These are phyloP conservation scores for Erethizon dorsatum DNA, from an alignment of 2,797 vertebrate genomes.

Conservation along the genomic window DNA sequence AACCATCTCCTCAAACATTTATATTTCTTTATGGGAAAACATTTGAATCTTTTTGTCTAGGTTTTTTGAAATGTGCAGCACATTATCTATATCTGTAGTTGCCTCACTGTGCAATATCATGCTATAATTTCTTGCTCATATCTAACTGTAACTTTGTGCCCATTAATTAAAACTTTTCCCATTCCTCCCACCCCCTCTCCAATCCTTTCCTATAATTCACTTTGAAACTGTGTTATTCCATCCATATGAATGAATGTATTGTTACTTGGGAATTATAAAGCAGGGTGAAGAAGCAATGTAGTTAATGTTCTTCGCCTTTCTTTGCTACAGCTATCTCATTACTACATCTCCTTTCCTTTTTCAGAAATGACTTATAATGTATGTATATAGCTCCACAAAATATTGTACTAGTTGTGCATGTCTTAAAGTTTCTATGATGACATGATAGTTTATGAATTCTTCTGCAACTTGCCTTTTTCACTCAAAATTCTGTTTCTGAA, in stretches of 20 bases:
- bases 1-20: not conserved
- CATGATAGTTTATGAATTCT: not conserved
- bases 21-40: not conserved
- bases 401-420: not conserved
- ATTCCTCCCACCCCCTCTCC: fast-evolving
- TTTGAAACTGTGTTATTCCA: not conserved
- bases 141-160: not conserved
- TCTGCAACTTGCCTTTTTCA: not conserved
- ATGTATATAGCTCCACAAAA: not conserved
- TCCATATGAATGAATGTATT: not conserved
- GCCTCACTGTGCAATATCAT: not conserved
- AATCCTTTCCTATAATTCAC: not conserved
- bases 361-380: not conserved
- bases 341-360: not conserved
- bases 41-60: not conserved
- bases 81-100: not conserved
- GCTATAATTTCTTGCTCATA: not conserved
- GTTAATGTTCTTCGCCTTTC: not conserved
- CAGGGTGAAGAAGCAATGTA: not conserved
- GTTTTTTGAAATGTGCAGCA: not conserved
- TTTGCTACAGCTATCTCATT: too few relatives aligned
- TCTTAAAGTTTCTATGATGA: not conserved
- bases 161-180: not conserved
- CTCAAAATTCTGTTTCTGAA: not conserved
- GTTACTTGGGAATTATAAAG: too few relatives aligned